Percentiles rank a stretch among this genome's conserved stretches.
These are phyloP conservation scores for Agrotis clavis DNA, from an alignment of 2,888 invertebrate genomes.

Conservation along the genomic window DNA sequence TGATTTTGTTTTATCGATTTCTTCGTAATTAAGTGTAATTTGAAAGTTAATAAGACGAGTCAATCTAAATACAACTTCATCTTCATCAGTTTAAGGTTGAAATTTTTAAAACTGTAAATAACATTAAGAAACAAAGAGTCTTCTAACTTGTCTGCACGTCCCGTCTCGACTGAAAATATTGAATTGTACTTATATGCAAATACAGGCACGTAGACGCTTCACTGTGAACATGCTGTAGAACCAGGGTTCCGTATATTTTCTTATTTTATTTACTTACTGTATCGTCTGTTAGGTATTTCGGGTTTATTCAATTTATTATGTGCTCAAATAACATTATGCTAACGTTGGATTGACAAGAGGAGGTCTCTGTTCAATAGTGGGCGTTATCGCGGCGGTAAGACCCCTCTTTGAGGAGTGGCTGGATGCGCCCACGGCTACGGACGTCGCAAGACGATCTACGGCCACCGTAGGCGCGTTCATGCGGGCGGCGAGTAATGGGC, in stretches of 20 bases:
- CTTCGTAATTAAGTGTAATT: background rate
- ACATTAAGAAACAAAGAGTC: background rate
- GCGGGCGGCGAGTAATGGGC: too few relatives aligned
- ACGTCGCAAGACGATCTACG: too few relatives aligned
- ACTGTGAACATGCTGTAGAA: constrained; percentile 9
- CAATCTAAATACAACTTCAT: background rate
- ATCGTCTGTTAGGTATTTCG: constrained; percentile 19
- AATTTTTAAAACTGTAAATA: background rate
- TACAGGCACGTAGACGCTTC: constrained; percentile 36
- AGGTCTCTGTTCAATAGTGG: too few relatives aligned
- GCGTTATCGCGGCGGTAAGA: too few relatives aligned
- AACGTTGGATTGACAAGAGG: too few relatives aligned
- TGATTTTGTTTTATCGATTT: constrained; percentile 40
- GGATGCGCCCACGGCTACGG: too few relatives aligned
- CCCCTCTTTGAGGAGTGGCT: too few relatives aligned
- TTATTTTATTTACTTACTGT: constrained; percentile 12
- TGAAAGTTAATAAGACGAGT: too few relatives aligned
- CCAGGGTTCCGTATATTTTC: background rate
- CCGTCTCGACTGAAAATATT: constrained; percentile 6
- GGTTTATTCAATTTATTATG: constrained; percentile 26
- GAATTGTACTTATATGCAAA: constrained; percentile 30
- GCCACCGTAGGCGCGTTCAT: too few relatives aligned
- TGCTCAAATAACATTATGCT: background rate
- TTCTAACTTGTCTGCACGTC: background rate
- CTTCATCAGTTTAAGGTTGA: background rate